phyloP scores from a whole-genome alignment of 2,888 invertebrate species.

The Plagodis dolabraria region DNA sequence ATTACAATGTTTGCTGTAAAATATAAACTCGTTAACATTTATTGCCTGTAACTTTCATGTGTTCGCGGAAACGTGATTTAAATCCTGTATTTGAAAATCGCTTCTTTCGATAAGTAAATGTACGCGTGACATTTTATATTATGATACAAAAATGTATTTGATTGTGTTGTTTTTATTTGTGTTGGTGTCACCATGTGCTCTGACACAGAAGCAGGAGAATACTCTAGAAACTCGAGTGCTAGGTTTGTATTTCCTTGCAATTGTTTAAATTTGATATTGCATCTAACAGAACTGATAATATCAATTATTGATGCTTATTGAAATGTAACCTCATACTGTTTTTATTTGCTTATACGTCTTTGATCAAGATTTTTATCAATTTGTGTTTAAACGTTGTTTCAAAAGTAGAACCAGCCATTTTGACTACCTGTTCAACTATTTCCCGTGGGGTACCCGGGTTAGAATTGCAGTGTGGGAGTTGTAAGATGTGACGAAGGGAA shows the following conservation, averaged over 20 bases:
- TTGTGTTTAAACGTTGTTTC: no score
- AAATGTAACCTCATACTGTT: no score
- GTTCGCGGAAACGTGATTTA: slow-evolving; percentile 32
- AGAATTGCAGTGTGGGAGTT: no score
- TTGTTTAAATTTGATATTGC: slow-evolving; percentile 1
- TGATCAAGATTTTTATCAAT: no score
- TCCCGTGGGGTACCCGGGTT: no score
- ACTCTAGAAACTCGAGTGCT: slow-evolving; percentile 41
- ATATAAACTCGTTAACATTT: slow-evolving; percentile 54
- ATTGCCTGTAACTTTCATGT: slow-evolving; percentile 33
- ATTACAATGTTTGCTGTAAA: slow-evolving; percentile 50
- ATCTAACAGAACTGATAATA: no score
- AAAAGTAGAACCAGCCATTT: no score
- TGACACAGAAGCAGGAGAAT: slow-evolving; percentile 39
- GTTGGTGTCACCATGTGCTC: slow-evolving; percentile 49
- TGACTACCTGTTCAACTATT: no score
- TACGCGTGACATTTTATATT: slow-evolving; percentile 12
- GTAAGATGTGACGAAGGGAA: no score
- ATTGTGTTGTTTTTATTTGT: slow-evolving; percentile 49
- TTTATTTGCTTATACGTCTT: no score
- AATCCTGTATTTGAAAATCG: slow-evolving; percentile 5
- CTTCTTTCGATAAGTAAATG: slow-evolving; percentile 2
- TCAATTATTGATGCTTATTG: no score
- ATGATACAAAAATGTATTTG: slow-evolving; percentile 44
- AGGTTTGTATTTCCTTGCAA: slow-evolving; percentile 51